Percentiles rank a stretch among this genome's conserved stretches.
Conservation (phyloP, 64 coral and sea anemone species). For the Montipora cactus region DNA sequence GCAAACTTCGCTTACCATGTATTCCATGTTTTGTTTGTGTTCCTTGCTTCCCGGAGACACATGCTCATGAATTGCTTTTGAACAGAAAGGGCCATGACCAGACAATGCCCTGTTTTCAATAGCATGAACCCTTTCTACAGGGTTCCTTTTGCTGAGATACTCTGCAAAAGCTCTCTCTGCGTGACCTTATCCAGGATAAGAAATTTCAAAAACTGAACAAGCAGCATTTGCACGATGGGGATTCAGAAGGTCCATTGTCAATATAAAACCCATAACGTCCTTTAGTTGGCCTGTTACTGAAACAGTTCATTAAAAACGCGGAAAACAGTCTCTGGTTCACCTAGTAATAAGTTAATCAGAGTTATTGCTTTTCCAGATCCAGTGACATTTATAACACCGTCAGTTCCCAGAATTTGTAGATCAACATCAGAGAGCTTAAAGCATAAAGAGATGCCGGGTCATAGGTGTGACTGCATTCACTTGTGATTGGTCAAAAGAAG, state of each 20-base stretch:
- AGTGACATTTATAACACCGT: slow-evolving; percentile 32
- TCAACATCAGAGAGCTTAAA: not conserved
- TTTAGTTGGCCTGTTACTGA: slow-evolving; percentile 12
- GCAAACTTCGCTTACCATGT: slow-evolving; percentile 30
- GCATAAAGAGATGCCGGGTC: slow-evolving; percentile 56
- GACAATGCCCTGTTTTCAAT: slow-evolving; percentile 57
- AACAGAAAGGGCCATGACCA: slow-evolving; percentile 45
- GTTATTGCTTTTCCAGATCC: slow-evolving; percentile 59
- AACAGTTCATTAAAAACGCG: slow-evolving; percentile 49
- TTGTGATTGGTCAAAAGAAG: slow-evolving; percentile 52
- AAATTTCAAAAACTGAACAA: slow-evolving; percentile 41
- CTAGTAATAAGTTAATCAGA: slow-evolving; percentile 51
- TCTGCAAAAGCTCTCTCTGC: slow-evolving; percentile 36
- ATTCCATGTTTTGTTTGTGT: slow-evolving; percentile 67
- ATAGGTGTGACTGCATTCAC: slow-evolving; percentile 56
- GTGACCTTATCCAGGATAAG: slow-evolving; percentile 38
- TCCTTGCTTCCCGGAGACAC: slow-evolving; percentile 15
- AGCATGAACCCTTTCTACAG: slow-evolving; percentile 50
- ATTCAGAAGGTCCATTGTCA: slow-evolving; percentile 68
- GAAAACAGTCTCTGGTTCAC: slow-evolving; percentile 31
- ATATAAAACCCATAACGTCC: slow-evolving; percentile 31
- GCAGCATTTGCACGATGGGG: slow-evolving; percentile 52
- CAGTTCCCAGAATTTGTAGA: not conserved
- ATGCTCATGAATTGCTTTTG: slow-evolving; percentile 15
- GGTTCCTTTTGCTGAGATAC: slow-evolving; percentile 65